A percentile compares a stretch with the other conserved stretches of the same genome.
phyloP scores from a whole-genome alignment of 2,888 invertebrate genomes.

The Torymus aiolomorphi region DNA sequence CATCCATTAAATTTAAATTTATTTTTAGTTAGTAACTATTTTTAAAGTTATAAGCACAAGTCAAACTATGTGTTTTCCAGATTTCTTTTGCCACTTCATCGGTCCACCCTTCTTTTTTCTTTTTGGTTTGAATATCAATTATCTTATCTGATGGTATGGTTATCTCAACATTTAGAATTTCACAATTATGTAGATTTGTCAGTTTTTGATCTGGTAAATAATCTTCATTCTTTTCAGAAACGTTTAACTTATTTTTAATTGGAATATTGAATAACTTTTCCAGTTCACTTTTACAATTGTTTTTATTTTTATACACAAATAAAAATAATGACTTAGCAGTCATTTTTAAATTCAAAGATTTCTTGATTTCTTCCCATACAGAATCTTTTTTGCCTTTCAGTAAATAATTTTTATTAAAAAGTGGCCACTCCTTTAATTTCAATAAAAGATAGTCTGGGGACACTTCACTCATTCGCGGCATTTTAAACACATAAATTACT shows the following conservation, averaged over 20 bases:
- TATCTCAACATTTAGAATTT: neutral
- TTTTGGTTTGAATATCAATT: neutral
- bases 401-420: neutral
- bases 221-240: neutral
- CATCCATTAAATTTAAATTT: constrained; percentile 4
- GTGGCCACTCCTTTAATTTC: neutral
- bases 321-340: constrained; percentile 9
- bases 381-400: constrained; percentile 6
- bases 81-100: too few relatives aligned
- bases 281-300: neutral
- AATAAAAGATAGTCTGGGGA: neutral
- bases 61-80: too few relatives aligned
- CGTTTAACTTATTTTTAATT: too few relatives aligned
- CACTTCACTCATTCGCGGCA: constrained; percentile 1
- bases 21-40: neutral
- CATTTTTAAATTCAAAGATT: too few relatives aligned
- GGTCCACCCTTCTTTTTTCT: too few relatives aligned
- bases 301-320: constrained; percentile 1
- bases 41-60: too few relatives aligned
- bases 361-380: too few relatives aligned
- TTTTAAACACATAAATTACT: neutral
- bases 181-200: constrained; percentile 2
- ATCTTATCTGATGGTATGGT: neutral
- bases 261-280: neutral
- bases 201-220: neutral